Evolutionary conservation across 2,113 vertebrate species (phyloP), one percentile per base, ranked within the genome.

Genomic region (Clinocottus analis): DNA sequence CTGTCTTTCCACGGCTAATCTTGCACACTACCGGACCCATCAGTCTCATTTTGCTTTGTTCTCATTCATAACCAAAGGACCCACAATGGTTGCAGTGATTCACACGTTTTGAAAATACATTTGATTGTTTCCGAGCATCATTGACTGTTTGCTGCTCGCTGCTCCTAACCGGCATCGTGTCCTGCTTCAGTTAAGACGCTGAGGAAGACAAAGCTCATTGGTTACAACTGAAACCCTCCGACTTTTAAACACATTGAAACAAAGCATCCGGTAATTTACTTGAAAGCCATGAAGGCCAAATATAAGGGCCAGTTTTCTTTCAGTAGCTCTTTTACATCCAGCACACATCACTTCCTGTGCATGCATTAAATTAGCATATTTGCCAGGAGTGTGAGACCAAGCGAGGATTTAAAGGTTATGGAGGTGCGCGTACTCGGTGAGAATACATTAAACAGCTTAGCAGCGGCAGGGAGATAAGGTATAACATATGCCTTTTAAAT

Each of bases 351-450:
- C 53, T 56, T 56, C 53, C 12, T 27, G 23, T 41, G 43, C 19
- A 43, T 74, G 71, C 63, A 56, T 49, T 59, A 45, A 31, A 74
- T 67, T 67, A 21, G 19, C 56, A 73, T 43, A 80, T 67, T 49
- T 51, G 53, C 63, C 25, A 23, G 41, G 27, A 21, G 19, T 53
- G 55, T 53, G 62, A 74, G 53, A 73, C 19, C 1, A 51, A 37
- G 29, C 7, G 2, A 49, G n/a, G 37, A 73, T 67, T 41, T n/a
- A 56, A 39, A 58, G 39, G 29, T 72, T 59, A 72, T 45, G 23
- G 29, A 58, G 60, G 39, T 37, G 16, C 49, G 16, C 25, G 5
- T 27, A 23, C 65, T 25, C 17, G 12, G 10, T 56, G 25, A 41
- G 62, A 73, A 47, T 58, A 29, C 29, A 64, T 79, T 71, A 45